Conservation (phyloP, 2,113 vertebrate species). For the Poecilia latipinna region DNA sequence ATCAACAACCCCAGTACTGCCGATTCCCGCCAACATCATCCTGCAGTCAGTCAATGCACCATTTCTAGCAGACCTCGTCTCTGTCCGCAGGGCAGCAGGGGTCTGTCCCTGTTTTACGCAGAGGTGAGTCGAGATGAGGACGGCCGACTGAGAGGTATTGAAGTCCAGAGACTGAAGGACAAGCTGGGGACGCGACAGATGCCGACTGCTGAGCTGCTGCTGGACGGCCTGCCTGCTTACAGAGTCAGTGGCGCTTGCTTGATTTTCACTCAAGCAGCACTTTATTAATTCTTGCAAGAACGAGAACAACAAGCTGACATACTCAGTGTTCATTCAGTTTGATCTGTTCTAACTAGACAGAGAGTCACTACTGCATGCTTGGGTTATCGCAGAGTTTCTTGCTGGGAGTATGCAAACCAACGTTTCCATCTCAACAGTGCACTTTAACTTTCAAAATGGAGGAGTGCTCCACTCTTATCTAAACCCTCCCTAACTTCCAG, state of each 20-base stretch:
- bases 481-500: too few relatives aligned
- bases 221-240: conserved; percentile 81
- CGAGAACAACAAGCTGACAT: too few relatives aligned
- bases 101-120: conserved; percentile 87
- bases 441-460: too few relatives aligned
- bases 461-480: too few relatives aligned
- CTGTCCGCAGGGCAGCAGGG: conserved; percentile 79
- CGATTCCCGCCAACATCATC: not conserved
- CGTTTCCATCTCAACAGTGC: too few relatives aligned
- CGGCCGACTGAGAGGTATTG: conserved; percentile 81
- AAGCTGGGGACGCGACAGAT: conserved; percentile 88
- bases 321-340: too few relatives aligned
- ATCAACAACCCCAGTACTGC: conserved; percentile 67
- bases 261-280: too few relatives aligned
- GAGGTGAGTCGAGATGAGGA: conserved; percentile 76
- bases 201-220: conserved; percentile 88
- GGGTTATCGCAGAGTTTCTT: too few relatives aligned
- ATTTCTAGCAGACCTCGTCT: not conserved
- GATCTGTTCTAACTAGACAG: too few relatives aligned
- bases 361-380: too few relatives aligned
- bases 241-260: conserved; percentile 66
- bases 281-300: too few relatives aligned
- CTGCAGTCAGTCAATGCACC: not conserved
- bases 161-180: conserved; percentile 88
- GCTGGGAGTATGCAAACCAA: too few relatives aligned